Conservation (phyloP, 2,888 invertebrate genomes). For the Nephrotoma appendiculata region DNA sequence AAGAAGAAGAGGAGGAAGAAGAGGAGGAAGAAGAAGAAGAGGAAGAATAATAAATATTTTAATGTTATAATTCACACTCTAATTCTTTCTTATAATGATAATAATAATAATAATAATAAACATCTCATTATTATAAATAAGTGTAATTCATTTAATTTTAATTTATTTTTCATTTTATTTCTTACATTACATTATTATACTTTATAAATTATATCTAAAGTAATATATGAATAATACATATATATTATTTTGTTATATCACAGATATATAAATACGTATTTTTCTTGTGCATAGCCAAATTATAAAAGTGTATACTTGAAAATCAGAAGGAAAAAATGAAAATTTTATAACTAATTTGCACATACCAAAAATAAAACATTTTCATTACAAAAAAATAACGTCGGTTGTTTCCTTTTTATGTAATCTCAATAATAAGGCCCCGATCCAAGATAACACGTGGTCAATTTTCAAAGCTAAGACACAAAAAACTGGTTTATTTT, state of each 20-base stretch:
- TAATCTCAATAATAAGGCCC: no score
- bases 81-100: slow-evolving; percentile 1
- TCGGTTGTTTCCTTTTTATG: neutral
- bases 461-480: no score
- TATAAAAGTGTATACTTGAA: neutral
- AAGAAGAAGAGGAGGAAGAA: slow-evolving; percentile 40
- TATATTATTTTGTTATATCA: neutral
- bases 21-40: slow-evolving; percentile 32
- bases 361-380: neutral
- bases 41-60: slow-evolving; percentile 25
- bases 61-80: neutral
- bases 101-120: neutral
- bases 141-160: slow-evolving; percentile 6
- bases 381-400: neutral
- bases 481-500: no score
- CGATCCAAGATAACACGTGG: no score
- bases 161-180: slow-evolving; percentile 5
- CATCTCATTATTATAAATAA: slow-evolving; percentile 3
- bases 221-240: neutral
- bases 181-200: neutral
- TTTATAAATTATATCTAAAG: neutral
- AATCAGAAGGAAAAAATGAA: neutral
- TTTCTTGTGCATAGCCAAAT: neutral
- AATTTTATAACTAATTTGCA: neutral
- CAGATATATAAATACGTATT: neutral